Percentiles rank a stretch among this genome's conserved stretches.
Evolutionary conservation across 2,113 vertebrate genomes (phyloP).

Genomic region (Proterorhinus semilunaris): DNA sequence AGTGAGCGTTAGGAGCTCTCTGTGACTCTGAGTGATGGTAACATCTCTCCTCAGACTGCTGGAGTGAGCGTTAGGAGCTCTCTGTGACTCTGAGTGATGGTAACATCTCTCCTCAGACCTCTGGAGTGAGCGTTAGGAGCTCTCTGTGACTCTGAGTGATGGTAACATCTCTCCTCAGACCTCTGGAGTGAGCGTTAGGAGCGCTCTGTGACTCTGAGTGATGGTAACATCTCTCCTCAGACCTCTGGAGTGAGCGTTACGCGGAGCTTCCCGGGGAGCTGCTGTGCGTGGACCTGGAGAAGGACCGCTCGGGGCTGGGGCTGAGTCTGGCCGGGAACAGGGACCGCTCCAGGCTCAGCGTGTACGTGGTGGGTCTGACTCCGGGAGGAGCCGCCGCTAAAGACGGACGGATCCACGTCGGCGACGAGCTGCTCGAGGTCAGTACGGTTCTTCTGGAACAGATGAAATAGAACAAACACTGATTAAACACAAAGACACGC

Average conservation of each 20-base stretch:
- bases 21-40: neutral
- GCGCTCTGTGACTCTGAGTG: neutral
- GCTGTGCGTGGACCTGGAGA: constrained; percentile 93
- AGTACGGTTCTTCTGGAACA: too few relatives aligned
- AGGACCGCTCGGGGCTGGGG: constrained; percentile 91
- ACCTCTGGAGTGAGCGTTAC: constrained; percentile 92
- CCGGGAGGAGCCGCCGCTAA: constrained; percentile 83
- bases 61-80: too few relatives aligned
- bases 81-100: neutral
- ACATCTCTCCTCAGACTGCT: too few relatives aligned
- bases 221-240: constrained; percentile 59
- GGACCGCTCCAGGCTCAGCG: constrained; percentile 89
- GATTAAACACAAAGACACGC: too few relatives aligned
- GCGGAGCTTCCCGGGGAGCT: constrained; percentile 89
- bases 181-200: too few relatives aligned
- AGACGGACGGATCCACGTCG: constrained; percentile 84
- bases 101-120: constrained; percentile 76
- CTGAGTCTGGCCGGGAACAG: constrained; percentile 95
- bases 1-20: too few relatives aligned
- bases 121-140: constrained; percentile 81
- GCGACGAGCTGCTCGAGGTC: constrained; percentile 94
- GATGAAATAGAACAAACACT: too few relatives aligned
- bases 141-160: too few relatives aligned
- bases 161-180: neutral
- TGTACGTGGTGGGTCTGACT: constrained; percentile 93